These are phyloP conservation scores for Acrocephalus arundinaceus DNA, from an alignment of 2,113 vertebrate species.

Conservation along the genomic window DNA sequence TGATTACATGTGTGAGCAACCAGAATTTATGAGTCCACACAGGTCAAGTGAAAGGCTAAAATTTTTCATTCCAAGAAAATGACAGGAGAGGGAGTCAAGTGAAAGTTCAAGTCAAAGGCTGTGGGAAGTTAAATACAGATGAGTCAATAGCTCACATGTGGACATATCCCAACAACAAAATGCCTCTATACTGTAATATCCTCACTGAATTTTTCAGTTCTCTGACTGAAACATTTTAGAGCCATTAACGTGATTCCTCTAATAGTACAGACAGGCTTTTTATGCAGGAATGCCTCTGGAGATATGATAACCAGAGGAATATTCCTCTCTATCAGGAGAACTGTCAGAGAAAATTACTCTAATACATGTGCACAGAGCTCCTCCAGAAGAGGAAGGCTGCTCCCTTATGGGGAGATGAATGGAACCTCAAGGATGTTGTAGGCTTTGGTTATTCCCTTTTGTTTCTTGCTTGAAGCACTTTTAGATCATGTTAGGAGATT, in stretches of 20 bases:
- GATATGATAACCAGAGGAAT: not conserved
- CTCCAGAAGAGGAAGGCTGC: constrained; percentile 5
- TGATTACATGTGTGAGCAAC: constrained; percentile 8
- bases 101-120: constrained; percentile 45
- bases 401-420: constrained; percentile 17
- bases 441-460: constrained; percentile 36
- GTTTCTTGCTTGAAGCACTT: constrained; percentile 53
- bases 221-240: constrained; percentile 24
- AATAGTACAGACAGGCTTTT: constrained; percentile 34
- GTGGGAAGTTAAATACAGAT: not conserved
- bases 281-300: constrained; percentile 35
- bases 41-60: constrained; percentile 26
- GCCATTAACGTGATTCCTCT: constrained; percentile 35
- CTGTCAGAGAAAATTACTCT: constrained; percentile 47
- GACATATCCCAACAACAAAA: not conserved
- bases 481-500: constrained; percentile 24
- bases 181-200: not conserved
- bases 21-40: constrained; percentile 38
- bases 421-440: constrained; percentile 23
- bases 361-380: not conserved
- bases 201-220: constrained; percentile 18
- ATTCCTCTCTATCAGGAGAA: constrained; percentile 25
- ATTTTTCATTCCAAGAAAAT: constrained; percentile 18
- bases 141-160: not conserved
- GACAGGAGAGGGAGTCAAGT: not conserved